Conservation (phyloP, 2,888 invertebrate species). For the Phortica magna region DNA sequence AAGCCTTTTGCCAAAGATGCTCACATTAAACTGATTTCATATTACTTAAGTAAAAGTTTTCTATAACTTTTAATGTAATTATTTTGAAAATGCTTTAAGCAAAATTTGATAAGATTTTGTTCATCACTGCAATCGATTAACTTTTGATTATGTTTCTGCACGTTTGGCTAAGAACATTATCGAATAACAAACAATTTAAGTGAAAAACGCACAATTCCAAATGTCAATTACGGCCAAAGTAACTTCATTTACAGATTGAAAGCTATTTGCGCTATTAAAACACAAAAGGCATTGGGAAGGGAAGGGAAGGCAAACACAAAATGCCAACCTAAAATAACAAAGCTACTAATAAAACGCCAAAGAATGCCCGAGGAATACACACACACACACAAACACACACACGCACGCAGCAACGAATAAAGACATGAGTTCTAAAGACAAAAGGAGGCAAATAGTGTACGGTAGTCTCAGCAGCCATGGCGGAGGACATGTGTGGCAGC, state of each 20-base stretch:
- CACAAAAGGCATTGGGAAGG: background rate
- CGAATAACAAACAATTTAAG: background rate
- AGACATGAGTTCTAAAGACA: background rate
- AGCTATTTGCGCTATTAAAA: background rate
- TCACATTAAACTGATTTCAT: too few relatives aligned
- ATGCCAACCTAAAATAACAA: slow-evolving; percentile 19
- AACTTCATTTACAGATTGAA: slow-evolving; percentile 5
- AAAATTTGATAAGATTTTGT: too few relatives aligned
- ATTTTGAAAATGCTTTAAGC: too few relatives aligned
- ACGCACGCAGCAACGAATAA: background rate
- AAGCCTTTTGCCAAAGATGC: too few relatives aligned
- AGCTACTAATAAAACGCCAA: slow-evolving; percentile 16
- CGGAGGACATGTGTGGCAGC: background rate
- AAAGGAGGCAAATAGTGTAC: background rate
- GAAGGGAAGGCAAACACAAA: background rate
- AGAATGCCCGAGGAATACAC: background rate
- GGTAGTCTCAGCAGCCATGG: too few relatives aligned
- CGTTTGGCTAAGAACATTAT: background rate
- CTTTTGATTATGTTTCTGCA: background rate
- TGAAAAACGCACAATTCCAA: background rate
- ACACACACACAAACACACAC: background rate
- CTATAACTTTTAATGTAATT: too few relatives aligned
- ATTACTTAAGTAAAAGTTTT: too few relatives aligned
- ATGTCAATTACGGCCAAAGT: slow-evolving; percentile 9
- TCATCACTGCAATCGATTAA: too few relatives aligned